Conservation (phyloP, 2,113 vertebrate genomes). For the Ptyas mucosa region DNA sequence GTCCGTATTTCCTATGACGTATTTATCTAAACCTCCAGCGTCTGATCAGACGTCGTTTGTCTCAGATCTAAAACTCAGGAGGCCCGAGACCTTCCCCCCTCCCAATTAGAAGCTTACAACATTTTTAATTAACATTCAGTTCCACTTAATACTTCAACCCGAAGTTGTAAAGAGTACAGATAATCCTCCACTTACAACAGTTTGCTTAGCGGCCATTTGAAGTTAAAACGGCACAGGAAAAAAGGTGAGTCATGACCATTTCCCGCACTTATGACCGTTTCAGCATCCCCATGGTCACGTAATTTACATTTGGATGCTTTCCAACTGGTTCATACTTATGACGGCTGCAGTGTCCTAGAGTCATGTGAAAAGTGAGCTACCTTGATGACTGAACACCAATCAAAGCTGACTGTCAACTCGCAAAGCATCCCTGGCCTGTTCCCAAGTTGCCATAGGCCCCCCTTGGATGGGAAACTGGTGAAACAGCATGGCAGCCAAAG, state of each 20-base stretch:
- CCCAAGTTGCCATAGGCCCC: too few relatives aligned
- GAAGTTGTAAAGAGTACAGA: conserved; percentile 22
- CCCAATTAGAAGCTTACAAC: conserved; percentile 66
- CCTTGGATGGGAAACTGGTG: too few relatives aligned
- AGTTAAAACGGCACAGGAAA: neutral
- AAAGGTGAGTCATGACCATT: neutral
- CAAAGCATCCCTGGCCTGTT: too few relatives aligned
- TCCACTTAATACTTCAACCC: conserved; percentile 49
- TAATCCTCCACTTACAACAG: neutral
- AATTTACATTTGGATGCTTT: neutral
- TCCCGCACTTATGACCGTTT: neutral
- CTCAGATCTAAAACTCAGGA: conserved; percentile 52
- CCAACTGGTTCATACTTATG: neutral
- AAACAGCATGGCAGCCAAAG: too few relatives aligned
- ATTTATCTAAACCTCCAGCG: conserved; percentile 46
- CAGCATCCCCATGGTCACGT: too few relatives aligned
- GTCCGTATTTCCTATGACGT: conserved; percentile 56
- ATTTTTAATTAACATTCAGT: conserved; percentile 61
- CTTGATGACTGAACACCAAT: too few relatives aligned
- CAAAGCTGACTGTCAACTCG: too few relatives aligned
- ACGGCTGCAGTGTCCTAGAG: too few relatives aligned
- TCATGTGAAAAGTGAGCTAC: too few relatives aligned
- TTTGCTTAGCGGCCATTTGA: neutral
- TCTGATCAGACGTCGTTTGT: conserved; percentile 46
- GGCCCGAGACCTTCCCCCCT: conserved; percentile 31